Base-by-base conservation (phyloP, 2,797 vertebrate genomes). In the Allobates femoralis region DNA sequence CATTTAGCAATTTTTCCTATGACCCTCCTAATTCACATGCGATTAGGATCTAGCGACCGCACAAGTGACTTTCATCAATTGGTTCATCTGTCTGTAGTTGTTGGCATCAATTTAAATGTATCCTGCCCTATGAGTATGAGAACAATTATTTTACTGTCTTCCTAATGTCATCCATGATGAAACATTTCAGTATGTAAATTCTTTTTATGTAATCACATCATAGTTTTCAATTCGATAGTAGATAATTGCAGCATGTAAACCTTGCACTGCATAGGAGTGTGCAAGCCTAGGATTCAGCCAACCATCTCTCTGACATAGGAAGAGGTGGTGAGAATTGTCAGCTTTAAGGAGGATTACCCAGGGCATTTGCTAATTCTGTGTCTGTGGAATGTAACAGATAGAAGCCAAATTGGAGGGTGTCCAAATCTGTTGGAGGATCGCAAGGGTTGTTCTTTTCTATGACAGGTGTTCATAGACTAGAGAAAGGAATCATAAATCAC, bases 351-450 rank as follows among this genome's bases (percentile, higher is more conserved):
- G 56, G 56, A 79, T 79, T 79, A 79, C 56, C 60, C 14, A 2
- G 23, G 34, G 58, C 77, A 37, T 79, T n/a, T 79, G 34, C 77
- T 60, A 60, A 34, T 18, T 23, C 56, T 60, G 32, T 62, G 77
- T 62, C 55, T 79, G 34, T n/a, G 34, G 77, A 79, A 37, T 62
- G n/a, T 79, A 41, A 41, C 32, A 37, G 34, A 37, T 55, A 60
- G 55, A 79, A 79, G 77, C 55, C 77, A 79, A 79, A 60, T 79
- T 79, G 77, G 56, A 79, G 34, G 23, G 23, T 15, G 32, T 79
- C 77, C 77, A 79, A 60, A 79, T 26, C 32, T 34, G 23, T 62
- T 79, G 34, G 77, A 79, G 28, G 76, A 60, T 41, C 41, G 23
- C n/a, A 41, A 79, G 77, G 41, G 34, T 41, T 79, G 34, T 62